These are phyloP conservation scores for Drosophila anceps DNA, from an alignment of 2,888 invertebrate species.

Conservation along the genomic window DNA sequence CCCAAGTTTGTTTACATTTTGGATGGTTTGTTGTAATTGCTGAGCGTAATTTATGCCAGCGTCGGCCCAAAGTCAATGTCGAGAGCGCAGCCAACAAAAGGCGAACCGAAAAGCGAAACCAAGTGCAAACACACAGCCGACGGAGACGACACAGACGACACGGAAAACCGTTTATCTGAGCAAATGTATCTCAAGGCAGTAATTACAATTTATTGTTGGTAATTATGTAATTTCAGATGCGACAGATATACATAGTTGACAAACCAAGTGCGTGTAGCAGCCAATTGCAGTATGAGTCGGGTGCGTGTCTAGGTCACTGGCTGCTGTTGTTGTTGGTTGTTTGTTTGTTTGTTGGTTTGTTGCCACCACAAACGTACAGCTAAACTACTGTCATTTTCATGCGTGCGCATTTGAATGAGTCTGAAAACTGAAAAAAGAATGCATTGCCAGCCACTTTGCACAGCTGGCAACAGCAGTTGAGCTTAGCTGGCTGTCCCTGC, in stretches of 20 bases:
- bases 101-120: slow-evolving; percentile 25
- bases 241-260: slow-evolving; percentile 34
- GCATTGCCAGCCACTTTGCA: slow-evolving; percentile 5
- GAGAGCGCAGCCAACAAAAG: slow-evolving; percentile 23
- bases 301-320: slow-evolving; percentile 58
- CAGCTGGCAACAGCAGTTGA: slow-evolving; percentile 5
- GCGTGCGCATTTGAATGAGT: slow-evolving; percentile 61
- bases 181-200: slow-evolving; percentile 78
- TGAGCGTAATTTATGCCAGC: slow-evolving; percentile 74
- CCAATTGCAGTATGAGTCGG: slow-evolving; percentile 30
- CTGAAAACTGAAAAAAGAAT: slow-evolving; percentile 1
- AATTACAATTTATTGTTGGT: slow-evolving; percentile 81
- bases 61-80: slow-evolving; percentile 76
- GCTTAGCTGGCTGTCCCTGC: slow-evolving; percentile 23
- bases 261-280: slow-evolving; percentile 51
- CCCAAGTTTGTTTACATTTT: slow-evolving; percentile 59
- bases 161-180: slow-evolving; percentile 59
- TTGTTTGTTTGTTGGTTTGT: neutral
- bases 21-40: slow-evolving; percentile 66
- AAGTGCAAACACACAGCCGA: slow-evolving; percentile 35
- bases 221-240: slow-evolving; percentile 75
- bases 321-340: neutral
- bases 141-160: slow-evolving; percentile 50
- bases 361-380: neutral
- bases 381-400: slow-evolving; percentile 23